These are phyloP conservation scores for Tipula vernalis DNA, from an alignment of 2,888 invertebrate species.

Conservation along the genomic window DNA sequence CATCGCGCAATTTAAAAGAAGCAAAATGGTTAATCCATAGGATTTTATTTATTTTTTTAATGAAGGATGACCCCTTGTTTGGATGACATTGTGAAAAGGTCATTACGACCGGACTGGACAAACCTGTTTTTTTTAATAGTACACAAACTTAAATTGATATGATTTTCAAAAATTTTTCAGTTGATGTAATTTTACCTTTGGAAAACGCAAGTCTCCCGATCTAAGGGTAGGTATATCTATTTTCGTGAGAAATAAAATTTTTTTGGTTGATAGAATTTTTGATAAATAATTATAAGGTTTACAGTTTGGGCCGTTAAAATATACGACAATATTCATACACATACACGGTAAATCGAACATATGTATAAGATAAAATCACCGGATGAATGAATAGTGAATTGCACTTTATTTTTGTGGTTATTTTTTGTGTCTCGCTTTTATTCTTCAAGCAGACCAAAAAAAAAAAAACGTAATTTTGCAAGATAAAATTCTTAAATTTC, in stretches of 20 bases:
- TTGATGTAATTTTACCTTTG: not conserved
- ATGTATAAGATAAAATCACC: not conserved
- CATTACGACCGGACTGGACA: not conserved
- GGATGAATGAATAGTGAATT: not conserved
- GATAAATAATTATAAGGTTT: not conserved
- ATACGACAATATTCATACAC: not conserved
- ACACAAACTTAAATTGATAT: not conserved
- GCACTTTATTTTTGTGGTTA: not conserved
- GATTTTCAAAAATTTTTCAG: not conserved
- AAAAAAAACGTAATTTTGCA: not conserved
- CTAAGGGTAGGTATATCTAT: not conserved
- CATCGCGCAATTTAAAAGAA: not conserved
- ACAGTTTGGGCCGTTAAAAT: not conserved
- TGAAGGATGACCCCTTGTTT: not conserved
- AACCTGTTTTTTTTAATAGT: not conserved
- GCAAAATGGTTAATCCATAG: not conserved
- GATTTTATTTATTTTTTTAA: not conserved
- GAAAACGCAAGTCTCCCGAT: not conserved
- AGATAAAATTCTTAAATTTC: not conserved
- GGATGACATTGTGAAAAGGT: not conserved
- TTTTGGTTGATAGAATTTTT: not conserved
- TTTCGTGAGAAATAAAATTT: not conserved
- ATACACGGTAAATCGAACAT: not conserved
- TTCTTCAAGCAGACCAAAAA: not conserved
- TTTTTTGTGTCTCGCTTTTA: not conserved